Conservation (phyloP, 2,888 invertebrate genomes). For the Parthenolecanium corni region DNA sequence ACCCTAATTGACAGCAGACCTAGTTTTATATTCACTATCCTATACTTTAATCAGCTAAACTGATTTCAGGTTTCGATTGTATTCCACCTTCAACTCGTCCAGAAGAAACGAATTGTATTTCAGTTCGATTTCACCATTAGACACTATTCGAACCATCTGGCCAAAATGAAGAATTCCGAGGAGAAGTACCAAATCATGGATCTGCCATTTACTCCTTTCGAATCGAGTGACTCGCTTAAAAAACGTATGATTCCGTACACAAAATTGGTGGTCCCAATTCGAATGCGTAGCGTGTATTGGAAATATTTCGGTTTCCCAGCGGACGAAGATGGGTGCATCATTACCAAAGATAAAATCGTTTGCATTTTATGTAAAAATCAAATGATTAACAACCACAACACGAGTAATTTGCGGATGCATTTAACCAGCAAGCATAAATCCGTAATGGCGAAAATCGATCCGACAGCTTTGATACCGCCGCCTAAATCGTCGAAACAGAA, state of each 20-base stretch:
- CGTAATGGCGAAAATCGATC: constrained; percentile 18
- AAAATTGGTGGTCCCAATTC: constrained; percentile 42
- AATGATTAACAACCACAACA: constrained; percentile 44
- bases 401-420: constrained; percentile 44
- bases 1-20: too few species aligned
- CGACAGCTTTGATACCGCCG: background rate
- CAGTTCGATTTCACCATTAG: too few species aligned
- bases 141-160: too few species aligned
- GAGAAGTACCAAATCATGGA: too few species aligned
- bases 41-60: too few species aligned
- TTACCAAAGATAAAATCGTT: constrained; percentile 40
- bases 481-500: background rate
- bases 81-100: too few species aligned
- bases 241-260: constrained; percentile 36
- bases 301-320: constrained; percentile 45
- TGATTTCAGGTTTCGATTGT: too few species aligned
- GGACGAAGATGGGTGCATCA: constrained; percentile 38
- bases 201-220: too few species aligned
- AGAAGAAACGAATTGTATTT: too few species aligned
- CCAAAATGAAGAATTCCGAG: too few species aligned
- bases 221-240: too few species aligned
- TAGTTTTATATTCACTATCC: too few species aligned
- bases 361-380: constrained; percentile 43
- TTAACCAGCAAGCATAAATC: constrained; percentile 41
- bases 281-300: constrained; percentile 45